Base-by-base conservation (phyloP, 2,797 vertebrate species). In the Oreonectes daqikongensis region DNA sequence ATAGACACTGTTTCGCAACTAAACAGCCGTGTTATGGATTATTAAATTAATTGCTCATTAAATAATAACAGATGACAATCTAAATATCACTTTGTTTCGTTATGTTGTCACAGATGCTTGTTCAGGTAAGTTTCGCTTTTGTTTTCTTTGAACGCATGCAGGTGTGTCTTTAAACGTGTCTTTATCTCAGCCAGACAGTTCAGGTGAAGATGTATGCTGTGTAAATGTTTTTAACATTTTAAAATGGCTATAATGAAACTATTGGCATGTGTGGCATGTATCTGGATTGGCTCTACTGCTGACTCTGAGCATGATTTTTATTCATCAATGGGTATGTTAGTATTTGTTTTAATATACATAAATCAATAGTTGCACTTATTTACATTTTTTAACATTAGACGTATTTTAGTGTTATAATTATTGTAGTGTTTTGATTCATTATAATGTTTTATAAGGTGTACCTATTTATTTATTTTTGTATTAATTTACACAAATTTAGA, bases 251-350 rank as follows among this genome's bases (percentile, higher is more conserved):
- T 57, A 17, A 73, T 40, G 17, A 2, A 30, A 44, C 35, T 75
- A 24, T 30, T 26, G 2, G 1, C 65, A 1, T 18, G 42, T 42
- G 18, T 67, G 35, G 2, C 30, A 1, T 57, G 52, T 22, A 4
- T 52, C 8, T 46, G n/a, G 35, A 6, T 24, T 44, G 18, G 11
- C 50, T 22, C 1, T 46, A 2, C 18, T 72, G 10, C n/a, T 46
- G 38, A 40, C 38, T 40, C 38, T 40, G n/a, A 9, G 0, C 0
- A 2, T 18, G 50, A 67, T 22, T 2, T 75, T 3, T 35, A 57
- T 26, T 67, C 72, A 67, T 75, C 72, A 44, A 57, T n/a, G 30
- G 73, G 73, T 75, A 18, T 55, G 22, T 55, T 4, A 55, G 38
- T 3, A 22, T 11, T 11, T 53, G 10, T 5, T 57, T 28, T 30